phyloP scores from a whole-genome alignment of 37 sponge, comb jelly and placozoan genomes.

The Chondrilla cf. caribensis region DNA sequence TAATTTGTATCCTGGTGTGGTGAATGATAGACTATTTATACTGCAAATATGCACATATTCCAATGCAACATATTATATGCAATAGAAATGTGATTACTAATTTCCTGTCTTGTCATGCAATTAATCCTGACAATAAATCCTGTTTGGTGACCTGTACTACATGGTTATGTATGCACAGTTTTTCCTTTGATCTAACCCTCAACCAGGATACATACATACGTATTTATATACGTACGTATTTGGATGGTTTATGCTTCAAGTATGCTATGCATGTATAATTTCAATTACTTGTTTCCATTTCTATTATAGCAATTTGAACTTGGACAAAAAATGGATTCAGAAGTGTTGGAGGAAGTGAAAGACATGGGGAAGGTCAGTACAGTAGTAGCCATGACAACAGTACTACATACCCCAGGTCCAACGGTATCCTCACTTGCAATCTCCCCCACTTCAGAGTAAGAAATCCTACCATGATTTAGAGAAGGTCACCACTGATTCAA shows the following conservation, averaged over 20 bases:
- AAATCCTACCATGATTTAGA: constrained; percentile 65
- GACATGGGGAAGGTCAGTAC: constrained; percentile 49
- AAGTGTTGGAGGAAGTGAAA: constrained; percentile 62
- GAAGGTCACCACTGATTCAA: constrained; percentile 56
- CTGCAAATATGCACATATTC: too few species aligned
- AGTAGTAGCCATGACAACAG: too few species aligned
- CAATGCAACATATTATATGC: too few species aligned
- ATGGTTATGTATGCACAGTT: too few species aligned
- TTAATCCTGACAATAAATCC: not conserved
- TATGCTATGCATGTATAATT: not conserved
- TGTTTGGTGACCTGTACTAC: not conserved
- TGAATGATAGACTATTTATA: too few species aligned
- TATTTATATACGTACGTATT: not conserved
- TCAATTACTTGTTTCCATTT: not conserved
- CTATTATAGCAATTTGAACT: constrained; percentile 42
- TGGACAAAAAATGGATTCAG: constrained; percentile 63
- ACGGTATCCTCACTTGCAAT: too few species aligned
- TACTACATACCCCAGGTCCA: too few species aligned
- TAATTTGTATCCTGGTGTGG: too few species aligned
- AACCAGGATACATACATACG: not conserved
- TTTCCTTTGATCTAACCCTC: too few species aligned
- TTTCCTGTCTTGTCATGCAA: not conserved
- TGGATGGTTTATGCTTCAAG: not conserved
- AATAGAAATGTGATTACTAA: too few species aligned
- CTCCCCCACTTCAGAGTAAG: constrained; percentile 48